A percentile compares a stretch with the other conserved stretches of the same genome.
These are phyloP conservation scores for Nannoperca obscura DNA, from an alignment of 2,797 vertebrate species.

Conservation along the genomic window DNA sequence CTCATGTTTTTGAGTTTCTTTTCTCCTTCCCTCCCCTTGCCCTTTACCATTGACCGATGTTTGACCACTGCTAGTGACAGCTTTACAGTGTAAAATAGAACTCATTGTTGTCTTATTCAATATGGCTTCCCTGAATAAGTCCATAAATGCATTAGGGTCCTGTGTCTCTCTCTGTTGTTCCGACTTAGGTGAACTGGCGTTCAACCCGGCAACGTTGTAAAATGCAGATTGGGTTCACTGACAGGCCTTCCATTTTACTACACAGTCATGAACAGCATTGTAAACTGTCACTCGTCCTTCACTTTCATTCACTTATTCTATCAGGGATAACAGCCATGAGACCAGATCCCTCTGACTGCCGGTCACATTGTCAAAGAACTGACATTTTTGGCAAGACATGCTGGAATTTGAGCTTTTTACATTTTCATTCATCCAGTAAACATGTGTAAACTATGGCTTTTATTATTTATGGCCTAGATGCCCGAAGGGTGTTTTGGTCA, in stretches of 20 bases:
- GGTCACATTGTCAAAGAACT: background rate
- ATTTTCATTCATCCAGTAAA: background rate
- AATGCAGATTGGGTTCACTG: constrained; percentile 87
- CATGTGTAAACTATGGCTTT: background rate
- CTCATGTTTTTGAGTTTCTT: constrained; percentile 4
- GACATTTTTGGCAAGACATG: background rate
- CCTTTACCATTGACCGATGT: constrained; percentile 79
- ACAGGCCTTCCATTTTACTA: constrained; percentile 82
- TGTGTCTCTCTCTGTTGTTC: constrained; percentile 76
- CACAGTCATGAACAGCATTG: constrained; percentile 78
- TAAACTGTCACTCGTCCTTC: constrained; percentile 77
- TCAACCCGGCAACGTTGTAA: constrained; percentile 83
- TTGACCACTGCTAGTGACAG: constrained; percentile 76
- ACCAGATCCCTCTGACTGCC: constrained; percentile 7
- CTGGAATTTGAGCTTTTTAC: background rate
- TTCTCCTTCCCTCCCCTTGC: constrained; percentile 46
- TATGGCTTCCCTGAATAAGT: constrained; percentile 79
- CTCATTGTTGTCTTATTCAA: constrained; percentile 75
- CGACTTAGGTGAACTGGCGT: constrained; percentile 76
- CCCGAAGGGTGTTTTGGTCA: background rate
- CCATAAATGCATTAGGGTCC: constrained; percentile 79
- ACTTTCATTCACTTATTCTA: constrained; percentile 68
- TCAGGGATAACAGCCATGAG: constrained; percentile 21
- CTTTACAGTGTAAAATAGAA: constrained; percentile 82
- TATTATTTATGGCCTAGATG: background rate